Conservation (phyloP, 2,888 invertebrate species). For the Eledona agricola region DNA sequence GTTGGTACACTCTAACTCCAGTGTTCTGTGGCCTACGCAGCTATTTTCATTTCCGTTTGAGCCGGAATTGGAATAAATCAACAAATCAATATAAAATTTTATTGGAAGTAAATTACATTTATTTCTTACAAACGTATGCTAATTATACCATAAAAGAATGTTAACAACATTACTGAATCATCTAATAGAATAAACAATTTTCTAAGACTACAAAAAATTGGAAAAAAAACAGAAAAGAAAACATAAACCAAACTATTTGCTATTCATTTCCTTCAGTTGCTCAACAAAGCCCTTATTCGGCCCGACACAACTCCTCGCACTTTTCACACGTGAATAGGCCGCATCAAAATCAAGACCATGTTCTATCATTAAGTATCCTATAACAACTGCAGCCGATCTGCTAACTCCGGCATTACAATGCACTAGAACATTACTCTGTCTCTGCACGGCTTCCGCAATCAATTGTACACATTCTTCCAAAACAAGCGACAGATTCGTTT, state of each 20-base stretch:
- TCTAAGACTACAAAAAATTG: conserved; percentile 10
- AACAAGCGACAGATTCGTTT: conserved; percentile 67
- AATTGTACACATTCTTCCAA: conserved; percentile 69
- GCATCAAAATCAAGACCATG: conserved; percentile 67
- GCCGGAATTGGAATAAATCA: too few species aligned
- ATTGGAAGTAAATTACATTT: conserved; percentile 34
- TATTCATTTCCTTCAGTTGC: conserved; percentile 66
- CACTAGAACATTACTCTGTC: conserved; percentile 68
- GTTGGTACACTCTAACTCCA: too few species aligned
- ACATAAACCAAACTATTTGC: conserved; percentile 17
- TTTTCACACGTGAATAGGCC: conserved; percentile 75
- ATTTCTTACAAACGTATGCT: conserved; percentile 19
- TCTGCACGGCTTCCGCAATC: conserved; percentile 67
- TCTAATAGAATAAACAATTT: conserved; percentile 1
- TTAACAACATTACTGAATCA: conserved; percentile 8
- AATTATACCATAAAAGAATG: conserved; percentile 16
- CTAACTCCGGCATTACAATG: conserved; percentile 96
- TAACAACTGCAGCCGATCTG: conserved; percentile 79
- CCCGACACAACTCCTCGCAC: conserved; percentile 72
- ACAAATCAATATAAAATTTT: conserved; percentile 37
- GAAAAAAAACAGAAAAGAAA: conserved; percentile 12
- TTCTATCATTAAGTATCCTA: conserved; percentile 80
- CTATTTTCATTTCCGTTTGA: too few species aligned
- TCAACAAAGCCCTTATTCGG: conserved; percentile 84
- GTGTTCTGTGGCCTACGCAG: too few species aligned